Percentiles rank a stretch among this genome's conserved stretches.
These are phyloP conservation scores for Lymantria dispar DNA, from an alignment of 2,888 invertebrate genomes.

Conservation along the genomic window DNA sequence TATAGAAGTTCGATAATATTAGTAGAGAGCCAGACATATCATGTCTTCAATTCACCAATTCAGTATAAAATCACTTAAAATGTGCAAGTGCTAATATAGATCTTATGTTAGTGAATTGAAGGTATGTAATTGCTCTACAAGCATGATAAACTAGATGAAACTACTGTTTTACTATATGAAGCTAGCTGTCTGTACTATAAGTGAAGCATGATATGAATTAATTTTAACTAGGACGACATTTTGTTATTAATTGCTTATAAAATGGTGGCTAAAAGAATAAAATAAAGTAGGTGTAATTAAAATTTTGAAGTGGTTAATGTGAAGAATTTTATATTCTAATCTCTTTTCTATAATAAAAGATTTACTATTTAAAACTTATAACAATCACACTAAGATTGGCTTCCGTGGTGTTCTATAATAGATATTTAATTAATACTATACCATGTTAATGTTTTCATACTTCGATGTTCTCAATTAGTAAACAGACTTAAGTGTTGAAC, in stretches of 20 bases:
- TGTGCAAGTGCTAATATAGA: conserved; percentile 53
- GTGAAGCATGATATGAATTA: conserved; percentile 38
- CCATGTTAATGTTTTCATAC: not conserved
- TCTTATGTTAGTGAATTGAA: conserved; percentile 70
- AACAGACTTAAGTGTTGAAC: too few species aligned
- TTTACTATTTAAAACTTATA: not conserved
- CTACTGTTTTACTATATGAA: conserved; percentile 32
- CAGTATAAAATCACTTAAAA: conserved; percentile 20
- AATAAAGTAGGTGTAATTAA: not conserved
- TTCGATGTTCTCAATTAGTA: too few species aligned
- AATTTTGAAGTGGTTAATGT: not conserved
- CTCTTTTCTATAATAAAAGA: not conserved
- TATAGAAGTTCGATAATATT: conserved; percentile 19
- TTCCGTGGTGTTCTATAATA: not conserved
- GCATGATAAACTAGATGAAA: conserved; percentile 68
- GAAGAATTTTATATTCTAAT: not conserved
- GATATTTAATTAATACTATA: not conserved
- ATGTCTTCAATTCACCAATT: conserved; percentile 76
- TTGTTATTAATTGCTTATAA: not conserved
- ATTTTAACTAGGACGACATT: not conserved
- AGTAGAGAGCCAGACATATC: conserved; percentile 80
- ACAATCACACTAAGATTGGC: not conserved
- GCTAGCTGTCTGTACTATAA: conserved; percentile 48
- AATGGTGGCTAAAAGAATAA: not conserved
- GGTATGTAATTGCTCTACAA: conserved; percentile 79